Conservation (phyloP, 2,113 vertebrate genomes). For the Addax nasomaculatus region DNA sequence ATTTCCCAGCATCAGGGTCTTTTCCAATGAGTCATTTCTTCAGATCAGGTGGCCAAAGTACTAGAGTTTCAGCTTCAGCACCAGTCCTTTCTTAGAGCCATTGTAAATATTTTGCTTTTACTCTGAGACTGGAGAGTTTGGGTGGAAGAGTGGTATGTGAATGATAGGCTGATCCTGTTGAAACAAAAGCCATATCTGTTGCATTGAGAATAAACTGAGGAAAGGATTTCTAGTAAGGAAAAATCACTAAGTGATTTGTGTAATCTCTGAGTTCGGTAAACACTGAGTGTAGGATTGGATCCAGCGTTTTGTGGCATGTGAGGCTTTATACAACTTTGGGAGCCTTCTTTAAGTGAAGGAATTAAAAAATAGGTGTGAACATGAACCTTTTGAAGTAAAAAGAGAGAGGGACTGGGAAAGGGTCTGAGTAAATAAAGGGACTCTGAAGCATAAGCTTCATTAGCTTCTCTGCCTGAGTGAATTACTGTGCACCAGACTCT, state of each 20-base stretch:
- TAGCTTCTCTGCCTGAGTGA: neutral
- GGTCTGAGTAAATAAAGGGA: neutral
- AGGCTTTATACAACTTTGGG: neutral
- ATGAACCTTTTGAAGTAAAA: neutral
- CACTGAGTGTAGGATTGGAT: neutral
- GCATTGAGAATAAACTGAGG: neutral
- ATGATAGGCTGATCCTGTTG: neutral
- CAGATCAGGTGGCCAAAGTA: neutral
- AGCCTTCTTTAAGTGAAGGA: neutral
- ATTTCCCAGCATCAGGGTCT: neutral
- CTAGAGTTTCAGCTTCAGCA: neutral
- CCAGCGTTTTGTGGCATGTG: neutral
- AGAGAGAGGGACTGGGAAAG: neutral
- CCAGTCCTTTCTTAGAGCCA: neutral
- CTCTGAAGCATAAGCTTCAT: neutral
- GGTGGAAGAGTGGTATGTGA: neutral
- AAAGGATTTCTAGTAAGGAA: neutral
- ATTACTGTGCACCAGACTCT: neutral
- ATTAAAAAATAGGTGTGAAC: neutral
- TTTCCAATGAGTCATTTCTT: neutral
- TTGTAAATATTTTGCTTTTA: neutral
- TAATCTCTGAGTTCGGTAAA: conserved; percentile 14
- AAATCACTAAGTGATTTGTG: neutral
- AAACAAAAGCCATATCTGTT: neutral
- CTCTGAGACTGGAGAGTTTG: neutral